Conservation (phyloP, 2,797 vertebrate genomes). For the Eulemur albifrons region DNA sequence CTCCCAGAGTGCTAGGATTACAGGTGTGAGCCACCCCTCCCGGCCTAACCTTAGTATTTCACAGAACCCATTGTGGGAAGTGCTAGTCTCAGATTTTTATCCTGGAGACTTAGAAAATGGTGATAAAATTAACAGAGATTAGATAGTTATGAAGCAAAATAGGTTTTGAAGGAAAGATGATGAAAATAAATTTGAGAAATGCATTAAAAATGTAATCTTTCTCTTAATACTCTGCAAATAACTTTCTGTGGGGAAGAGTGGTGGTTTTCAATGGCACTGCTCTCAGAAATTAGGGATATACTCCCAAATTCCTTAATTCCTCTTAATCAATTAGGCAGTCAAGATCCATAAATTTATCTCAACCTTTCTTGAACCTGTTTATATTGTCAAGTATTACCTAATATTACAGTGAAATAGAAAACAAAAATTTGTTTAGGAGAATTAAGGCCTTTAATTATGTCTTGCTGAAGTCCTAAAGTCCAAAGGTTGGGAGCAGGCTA, state of each 20-base stretch:
- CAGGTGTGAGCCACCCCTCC: neutral
- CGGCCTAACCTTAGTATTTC: neutral
- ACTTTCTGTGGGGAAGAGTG: neutral
- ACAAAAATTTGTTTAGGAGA: neutral
- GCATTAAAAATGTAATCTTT: slow-evolving; percentile 24
- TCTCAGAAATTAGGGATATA: neutral
- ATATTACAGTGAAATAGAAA: slow-evolving; percentile 11
- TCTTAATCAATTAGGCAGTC: neutral
- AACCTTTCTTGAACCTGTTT: neutral
- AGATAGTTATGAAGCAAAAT: slow-evolving; percentile 5
- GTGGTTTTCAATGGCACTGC: neutral
- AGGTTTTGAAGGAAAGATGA: slow-evolving; percentile 36
- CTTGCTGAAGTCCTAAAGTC: neutral
- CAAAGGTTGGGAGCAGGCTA: neutral
- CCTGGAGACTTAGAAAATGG: neutral
- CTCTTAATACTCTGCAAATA: neutral
- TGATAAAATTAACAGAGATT: slow-evolving; percentile 44
- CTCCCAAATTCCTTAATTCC: neutral
- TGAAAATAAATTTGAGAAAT: slow-evolving; percentile 29
- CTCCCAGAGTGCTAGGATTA: neutral
- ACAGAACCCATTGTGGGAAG: slow-evolving; percentile 25
- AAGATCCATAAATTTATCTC: neutral
- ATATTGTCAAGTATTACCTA: neutral
- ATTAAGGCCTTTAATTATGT: slow-evolving; percentile 29
- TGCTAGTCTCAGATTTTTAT: slow-evolving; percentile 32